Evolutionary conservation across 2,888 invertebrate genomes (phyloP).

Genomic region (Ectemnius lituratus): DNA sequence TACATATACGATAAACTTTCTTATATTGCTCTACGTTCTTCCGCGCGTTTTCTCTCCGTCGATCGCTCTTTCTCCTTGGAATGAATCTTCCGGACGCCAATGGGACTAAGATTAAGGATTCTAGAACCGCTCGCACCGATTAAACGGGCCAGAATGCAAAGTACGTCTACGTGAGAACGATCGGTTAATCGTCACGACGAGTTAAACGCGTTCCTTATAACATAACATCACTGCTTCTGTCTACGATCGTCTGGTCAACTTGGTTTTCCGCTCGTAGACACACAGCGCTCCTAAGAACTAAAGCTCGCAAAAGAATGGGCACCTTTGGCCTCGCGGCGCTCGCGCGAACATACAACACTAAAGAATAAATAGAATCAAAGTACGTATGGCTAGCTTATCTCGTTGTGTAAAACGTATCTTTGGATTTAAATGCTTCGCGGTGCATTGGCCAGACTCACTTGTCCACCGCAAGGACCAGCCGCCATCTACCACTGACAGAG

Average conservation of each 20-base stretch:
- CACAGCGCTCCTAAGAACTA: background rate
- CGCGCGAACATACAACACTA: conserved; percentile 33
- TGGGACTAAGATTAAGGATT: background rate
- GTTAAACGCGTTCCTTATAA: background rate
- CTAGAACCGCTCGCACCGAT: too few relatives aligned
- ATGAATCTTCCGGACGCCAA: background rate
- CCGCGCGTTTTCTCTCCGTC: conserved; percentile 15
- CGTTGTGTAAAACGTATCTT: conserved; percentile 63
- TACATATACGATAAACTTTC: conserved; percentile 40
- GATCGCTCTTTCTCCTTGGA: conserved; percentile 5
- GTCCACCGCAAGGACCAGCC: background rate
- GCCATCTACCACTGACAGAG: background rate
- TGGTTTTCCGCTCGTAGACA: background rate
- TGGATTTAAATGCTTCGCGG: conserved; percentile 52
- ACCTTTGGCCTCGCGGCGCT: conserved; percentile 18
- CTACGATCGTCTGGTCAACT: conserved; percentile 13
- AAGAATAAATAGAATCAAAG: conserved; percentile 57
- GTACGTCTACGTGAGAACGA: background rate
- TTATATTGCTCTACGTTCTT: conserved; percentile 48
- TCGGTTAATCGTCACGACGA: conserved; percentile 5
- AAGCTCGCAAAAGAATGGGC: background rate
- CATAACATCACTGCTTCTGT: background rate
- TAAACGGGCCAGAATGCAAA: too few relatives aligned
- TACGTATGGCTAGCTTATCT: conserved; percentile 64
- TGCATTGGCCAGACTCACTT: background rate